A percentile compares a stretch with the other conserved stretches of the same genome.
phyloP scores from a whole-genome alignment of 2,113 vertebrate genomes.

The Upupa epops region DNA sequence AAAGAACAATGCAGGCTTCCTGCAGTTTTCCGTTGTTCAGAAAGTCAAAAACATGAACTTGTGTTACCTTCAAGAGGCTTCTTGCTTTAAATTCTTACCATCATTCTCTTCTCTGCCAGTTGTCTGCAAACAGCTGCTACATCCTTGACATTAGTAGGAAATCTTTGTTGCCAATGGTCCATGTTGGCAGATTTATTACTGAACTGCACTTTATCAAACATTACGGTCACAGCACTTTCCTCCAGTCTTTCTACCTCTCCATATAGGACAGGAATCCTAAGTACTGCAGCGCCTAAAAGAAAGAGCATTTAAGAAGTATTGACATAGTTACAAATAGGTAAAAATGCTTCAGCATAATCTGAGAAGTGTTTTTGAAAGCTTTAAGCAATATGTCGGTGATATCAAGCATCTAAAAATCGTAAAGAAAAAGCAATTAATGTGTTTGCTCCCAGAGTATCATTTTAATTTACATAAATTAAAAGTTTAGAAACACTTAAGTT shows the following conservation, averaged over 20 bases:
- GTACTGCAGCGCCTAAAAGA: constrained; percentile 83
- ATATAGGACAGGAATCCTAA: constrained; percentile 90
- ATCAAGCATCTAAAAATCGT: background rate
- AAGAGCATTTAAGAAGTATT: background rate
- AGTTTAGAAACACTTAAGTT: background rate
- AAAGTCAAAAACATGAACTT: background rate
- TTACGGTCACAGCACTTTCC: constrained; percentile 89
- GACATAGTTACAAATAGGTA: background rate
- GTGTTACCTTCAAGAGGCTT: background rate
- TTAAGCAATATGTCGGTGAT: background rate
- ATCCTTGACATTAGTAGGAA: constrained; percentile 88
- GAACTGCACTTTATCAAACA: constrained; percentile 90
- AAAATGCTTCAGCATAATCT: background rate
- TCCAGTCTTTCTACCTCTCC: constrained; percentile 89
- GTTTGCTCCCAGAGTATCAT: background rate
- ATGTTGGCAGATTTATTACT: constrained; percentile 85
- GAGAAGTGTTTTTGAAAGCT: background rate
- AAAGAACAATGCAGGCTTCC: background rate
- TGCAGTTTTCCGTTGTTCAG: background rate
- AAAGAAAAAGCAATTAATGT: background rate
- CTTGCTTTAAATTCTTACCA: constrained; percentile 75
- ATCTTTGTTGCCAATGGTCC: constrained; percentile 91
- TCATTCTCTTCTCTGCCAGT: constrained; percentile 84
- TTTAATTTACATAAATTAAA: background rate
- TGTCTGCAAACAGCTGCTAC: constrained; percentile 90